phyloP scores from a whole-genome alignment of 2,888 invertebrate genomes.

The Plemyria rubiginata region DNA sequence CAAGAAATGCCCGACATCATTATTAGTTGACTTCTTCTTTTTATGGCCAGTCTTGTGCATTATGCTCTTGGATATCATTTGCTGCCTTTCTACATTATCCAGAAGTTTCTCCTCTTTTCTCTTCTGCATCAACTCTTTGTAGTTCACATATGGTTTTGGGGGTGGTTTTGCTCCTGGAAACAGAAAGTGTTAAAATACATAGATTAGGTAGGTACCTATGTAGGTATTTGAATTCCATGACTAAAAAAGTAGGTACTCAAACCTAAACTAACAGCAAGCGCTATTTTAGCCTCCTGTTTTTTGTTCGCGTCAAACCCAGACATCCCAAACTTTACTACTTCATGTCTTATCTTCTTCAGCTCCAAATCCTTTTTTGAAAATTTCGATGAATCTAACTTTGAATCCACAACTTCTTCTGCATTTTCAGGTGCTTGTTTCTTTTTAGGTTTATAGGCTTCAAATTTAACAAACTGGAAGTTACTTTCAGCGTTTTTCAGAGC shows the following conservation, averaged over 20 bases:
- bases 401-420: slow-evolving; percentile 40
- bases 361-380: slow-evolving; percentile 83
- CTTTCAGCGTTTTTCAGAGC: slow-evolving; percentile 70
- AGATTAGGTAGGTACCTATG: too few species aligned
- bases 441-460: slow-evolving; percentile 82
- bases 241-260: slow-evolving; percentile 39
- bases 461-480: slow-evolving; percentile 78
- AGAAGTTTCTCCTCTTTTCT: slow-evolving; percentile 83
- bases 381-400: slow-evolving; percentile 39
- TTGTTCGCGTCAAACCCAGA: slow-evolving; percentile 89
- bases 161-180: slow-evolving; percentile 90
- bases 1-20: slow-evolving; percentile 79
- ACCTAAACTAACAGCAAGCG: slow-evolving; percentile 91
- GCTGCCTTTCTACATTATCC: slow-evolving; percentile 74
- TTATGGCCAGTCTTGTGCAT: slow-evolving; percentile 83
- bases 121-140: slow-evolving; percentile 88
- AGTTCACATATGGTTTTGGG: slow-evolving; percentile 88
- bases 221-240: not conserved
- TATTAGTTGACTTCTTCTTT: slow-evolving; percentile 69
- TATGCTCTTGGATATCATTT: slow-evolving; percentile 86
- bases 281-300: slow-evolving; percentile 91
- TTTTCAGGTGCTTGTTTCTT: slow-evolving; percentile 54
- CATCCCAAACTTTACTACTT: slow-evolving; percentile 93
- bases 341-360: slow-evolving; percentile 91
- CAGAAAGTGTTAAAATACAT: not conserved